phyloP scores from a whole-genome alignment of 2,888 invertebrate species.

The Callimorpha dominula region DNA sequence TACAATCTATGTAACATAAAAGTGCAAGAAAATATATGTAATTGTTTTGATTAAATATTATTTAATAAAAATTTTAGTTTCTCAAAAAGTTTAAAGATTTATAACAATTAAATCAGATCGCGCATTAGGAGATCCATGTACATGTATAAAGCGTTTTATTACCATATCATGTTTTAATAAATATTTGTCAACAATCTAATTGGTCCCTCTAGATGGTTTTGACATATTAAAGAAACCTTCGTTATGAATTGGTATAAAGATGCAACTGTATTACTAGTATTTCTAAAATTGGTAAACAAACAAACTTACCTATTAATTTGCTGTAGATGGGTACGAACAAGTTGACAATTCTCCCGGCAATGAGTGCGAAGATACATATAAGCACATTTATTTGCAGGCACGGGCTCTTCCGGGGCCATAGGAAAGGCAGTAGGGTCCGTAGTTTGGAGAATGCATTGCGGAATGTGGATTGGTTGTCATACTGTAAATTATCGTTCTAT shows the following conservation, averaged over 20 bases:
- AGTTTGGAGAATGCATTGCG: slow-evolving; percentile 92
- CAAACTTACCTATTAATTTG: slow-evolving; percentile 91
- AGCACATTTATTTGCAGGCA: slow-evolving; percentile 93
- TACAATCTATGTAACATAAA: no score
- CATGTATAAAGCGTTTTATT: no score
- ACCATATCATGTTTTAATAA: no score
- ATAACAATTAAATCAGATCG: no score
- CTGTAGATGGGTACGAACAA: slow-evolving; percentile 97
- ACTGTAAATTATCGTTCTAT: slow-evolving; percentile 54
- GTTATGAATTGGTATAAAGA: background rate
- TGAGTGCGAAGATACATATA: slow-evolving; percentile 92
- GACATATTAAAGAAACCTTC: no score
- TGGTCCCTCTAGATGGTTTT: no score
- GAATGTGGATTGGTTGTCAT: slow-evolving; percentile 91
- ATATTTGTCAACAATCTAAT: no score
- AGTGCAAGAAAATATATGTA: no score
- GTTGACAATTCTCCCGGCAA: slow-evolving; percentile 94
- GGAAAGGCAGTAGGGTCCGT: slow-evolving; percentile 93
- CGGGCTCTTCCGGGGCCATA: slow-evolving; percentile 96
- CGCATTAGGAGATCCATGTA: no score
- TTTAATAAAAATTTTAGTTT: no score
- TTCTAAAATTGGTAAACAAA: background rate
- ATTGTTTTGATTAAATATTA: no score
- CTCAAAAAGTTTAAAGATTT: no score
- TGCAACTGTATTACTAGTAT: background rate